Evolutionary conservation across 1,140 invertebrate species (phyloP).

Genomic region (Pseudomyrmex gracilis): DNA sequence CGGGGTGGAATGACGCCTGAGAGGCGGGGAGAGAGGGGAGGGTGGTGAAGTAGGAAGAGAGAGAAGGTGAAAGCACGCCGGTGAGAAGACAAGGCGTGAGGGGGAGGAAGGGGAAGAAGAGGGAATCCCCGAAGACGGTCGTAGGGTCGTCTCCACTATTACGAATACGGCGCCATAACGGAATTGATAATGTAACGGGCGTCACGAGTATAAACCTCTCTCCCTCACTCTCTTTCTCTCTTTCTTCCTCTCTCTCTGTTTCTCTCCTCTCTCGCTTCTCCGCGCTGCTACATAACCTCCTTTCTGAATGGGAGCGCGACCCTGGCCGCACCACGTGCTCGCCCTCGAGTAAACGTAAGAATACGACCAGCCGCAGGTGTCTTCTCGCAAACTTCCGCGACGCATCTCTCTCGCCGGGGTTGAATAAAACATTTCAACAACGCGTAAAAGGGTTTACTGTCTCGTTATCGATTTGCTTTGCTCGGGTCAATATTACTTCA

Average conservation of each 20-base stretch:
- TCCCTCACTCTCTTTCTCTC: background rate
- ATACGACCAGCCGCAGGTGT: constrained; percentile 40
- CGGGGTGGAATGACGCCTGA: constrained; percentile 7
- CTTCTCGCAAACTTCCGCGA: constrained; percentile 27
- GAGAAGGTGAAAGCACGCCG: constrained; percentile 59
- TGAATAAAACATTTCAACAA: no score
- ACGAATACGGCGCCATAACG: constrained; percentile 84
- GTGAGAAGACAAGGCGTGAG: constrained; percentile 52
- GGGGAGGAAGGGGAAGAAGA: constrained; percentile 55
- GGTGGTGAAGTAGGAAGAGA: constrained; percentile 18
- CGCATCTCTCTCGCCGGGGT: background rate
- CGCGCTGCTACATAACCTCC: constrained; percentile 74
- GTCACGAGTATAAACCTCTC: constrained; percentile 79
- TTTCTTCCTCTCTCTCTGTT: constrained; percentile 13
- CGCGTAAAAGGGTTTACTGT: background rate
- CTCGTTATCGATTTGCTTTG: background rate
- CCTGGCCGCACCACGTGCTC: constrained; percentile 70
- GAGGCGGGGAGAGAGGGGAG: background rate
- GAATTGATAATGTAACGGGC: constrained; percentile 85
- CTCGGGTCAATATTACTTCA: background rate
- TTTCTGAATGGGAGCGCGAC: constrained; percentile 81
- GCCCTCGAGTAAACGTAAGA: constrained; percentile 67
- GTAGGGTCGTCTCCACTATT: constrained; percentile 81
- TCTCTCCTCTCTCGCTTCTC: constrained; percentile 69
- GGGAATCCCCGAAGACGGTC: constrained; percentile 77